Percentiles rank a stretch among this genome's conserved stretches.
phyloP scores from a whole-genome alignment of 1,140 invertebrate genomes.

The Teleogryllus occipitalis region DNA sequence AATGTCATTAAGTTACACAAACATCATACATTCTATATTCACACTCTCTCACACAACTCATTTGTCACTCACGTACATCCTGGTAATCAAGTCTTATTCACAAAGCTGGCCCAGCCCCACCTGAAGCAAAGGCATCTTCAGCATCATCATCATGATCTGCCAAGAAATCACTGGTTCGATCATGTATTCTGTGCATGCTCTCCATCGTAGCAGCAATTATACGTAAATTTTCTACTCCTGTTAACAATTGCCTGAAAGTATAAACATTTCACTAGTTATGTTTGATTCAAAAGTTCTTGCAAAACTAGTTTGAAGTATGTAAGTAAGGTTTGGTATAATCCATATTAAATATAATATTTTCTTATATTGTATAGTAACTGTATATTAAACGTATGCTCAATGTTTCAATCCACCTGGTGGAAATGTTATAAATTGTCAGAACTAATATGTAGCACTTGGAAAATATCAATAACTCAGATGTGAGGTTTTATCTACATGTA shows the following conservation, averaged over 20 bases:
- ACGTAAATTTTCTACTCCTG: constrained; percentile 54
- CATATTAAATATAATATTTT: no score
- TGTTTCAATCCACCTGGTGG: no score
- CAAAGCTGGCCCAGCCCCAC: constrained; percentile 1
- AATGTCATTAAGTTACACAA: not conserved
- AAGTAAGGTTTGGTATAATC: no score
- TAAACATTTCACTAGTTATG: no score
- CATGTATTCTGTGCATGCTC: constrained; percentile 46
- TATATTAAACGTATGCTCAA: no score
- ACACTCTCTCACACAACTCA: not conserved
- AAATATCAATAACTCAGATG: no score
- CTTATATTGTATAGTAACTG: no score
- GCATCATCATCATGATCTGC: constrained; percentile 42
- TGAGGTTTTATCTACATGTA: no score
- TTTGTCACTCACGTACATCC: not conserved
- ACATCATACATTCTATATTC: not conserved
- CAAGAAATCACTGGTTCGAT: constrained; percentile 43
- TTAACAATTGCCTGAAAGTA: constrained; percentile 49
- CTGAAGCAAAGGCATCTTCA: constrained; percentile 33
- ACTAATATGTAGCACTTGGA: no score
- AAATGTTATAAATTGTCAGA: no score
- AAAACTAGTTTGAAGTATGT: no score
- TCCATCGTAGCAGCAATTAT: constrained; percentile 50
- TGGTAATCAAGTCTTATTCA: not conserved
- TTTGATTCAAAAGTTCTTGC: no score